Evolutionary conservation across 1,140 invertebrate genomes (phyloP).

Genomic region (Aphelinus atriplicis): DNA sequence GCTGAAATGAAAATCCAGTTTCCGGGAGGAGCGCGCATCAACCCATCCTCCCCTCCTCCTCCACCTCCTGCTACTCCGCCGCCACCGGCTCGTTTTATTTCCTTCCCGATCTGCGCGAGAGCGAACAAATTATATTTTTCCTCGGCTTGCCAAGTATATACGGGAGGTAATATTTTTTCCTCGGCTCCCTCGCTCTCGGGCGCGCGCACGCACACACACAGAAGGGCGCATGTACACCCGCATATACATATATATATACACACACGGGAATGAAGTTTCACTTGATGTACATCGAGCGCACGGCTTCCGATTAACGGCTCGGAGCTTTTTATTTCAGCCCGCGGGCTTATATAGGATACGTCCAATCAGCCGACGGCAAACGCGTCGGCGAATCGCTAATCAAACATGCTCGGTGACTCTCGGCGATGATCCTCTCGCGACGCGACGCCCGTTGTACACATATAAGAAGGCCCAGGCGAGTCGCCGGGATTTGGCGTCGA

Average conservation of each 20-base stretch:
- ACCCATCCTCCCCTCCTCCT: neutral
- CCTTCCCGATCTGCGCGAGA: constrained; percentile 13
- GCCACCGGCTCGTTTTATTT: neutral
- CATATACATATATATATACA: too few relatives aligned
- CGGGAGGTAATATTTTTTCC: constrained; percentile 6
- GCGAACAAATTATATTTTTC: constrained; percentile 26
- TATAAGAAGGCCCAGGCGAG: neutral
- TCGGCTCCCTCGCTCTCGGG: neutral
- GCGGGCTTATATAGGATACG: too few relatives aligned
- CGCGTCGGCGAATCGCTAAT: too few relatives aligned
- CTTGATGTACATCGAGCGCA: neutral
- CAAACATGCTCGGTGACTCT: too few relatives aligned
- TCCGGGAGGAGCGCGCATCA: constrained; percentile 19
- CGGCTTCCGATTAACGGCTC: too few relatives aligned
- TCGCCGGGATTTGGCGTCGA: constrained; percentile 20
- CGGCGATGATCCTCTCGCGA: too few relatives aligned
- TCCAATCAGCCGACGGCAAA: too few relatives aligned
- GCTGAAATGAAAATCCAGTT: constrained; percentile 38
- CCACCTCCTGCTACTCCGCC: neutral
- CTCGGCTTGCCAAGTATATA: neutral
- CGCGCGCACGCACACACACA: too few relatives aligned
- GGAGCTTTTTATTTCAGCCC: too few relatives aligned
- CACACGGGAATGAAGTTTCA: constrained; percentile 5
- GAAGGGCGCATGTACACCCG: too few relatives aligned
- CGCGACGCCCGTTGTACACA: too few relatives aligned